Conservation (phyloP, 2,888 invertebrate genomes). For the Drosophila suboccidentalis region DNA sequence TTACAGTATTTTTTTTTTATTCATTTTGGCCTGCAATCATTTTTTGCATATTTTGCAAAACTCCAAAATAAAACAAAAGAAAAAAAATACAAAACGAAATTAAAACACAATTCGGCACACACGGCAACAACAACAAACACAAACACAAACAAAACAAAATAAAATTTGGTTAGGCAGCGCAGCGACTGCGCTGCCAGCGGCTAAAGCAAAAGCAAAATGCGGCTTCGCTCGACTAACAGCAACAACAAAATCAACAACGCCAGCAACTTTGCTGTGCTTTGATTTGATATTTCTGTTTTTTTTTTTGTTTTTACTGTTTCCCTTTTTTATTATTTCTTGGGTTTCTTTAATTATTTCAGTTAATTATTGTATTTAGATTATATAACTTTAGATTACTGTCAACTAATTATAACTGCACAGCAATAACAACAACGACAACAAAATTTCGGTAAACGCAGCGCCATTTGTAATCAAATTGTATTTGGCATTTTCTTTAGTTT, state of each 20-base stretch:
- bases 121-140: slow-evolving; percentile 49
- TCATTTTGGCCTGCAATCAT: slow-evolving; percentile 16
- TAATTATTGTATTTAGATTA: slow-evolving; percentile 48
- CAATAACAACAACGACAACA: slow-evolving; percentile 8
- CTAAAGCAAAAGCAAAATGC: slow-evolving; percentile 22
- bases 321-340: slow-evolving; percentile 18
- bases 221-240: slow-evolving; percentile 5
- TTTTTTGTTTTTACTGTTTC: slow-evolving; percentile 1
- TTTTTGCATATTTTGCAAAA: slow-evolving; percentile 41
- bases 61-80: slow-evolving; percentile 22
- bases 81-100: slow-evolving; percentile 28
- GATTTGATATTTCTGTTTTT: not conserved
- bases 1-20: slow-evolving; percentile 18
- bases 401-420: slow-evolving; percentile 34
- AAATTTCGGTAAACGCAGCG: slow-evolving; percentile 10
- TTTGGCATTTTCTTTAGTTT: slow-evolving; percentile 43
- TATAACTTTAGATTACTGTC: slow-evolving; percentile 45
- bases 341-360: slow-evolving; percentile 32
- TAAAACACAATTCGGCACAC: slow-evolving; percentile 54
- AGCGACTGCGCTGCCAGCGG: slow-evolving; percentile 9
- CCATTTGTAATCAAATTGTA: slow-evolving; percentile 42
- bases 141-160: slow-evolving; percentile 67
- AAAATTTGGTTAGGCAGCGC: slow-evolving; percentile 48
- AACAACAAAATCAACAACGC: slow-evolving; percentile 44
- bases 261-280: slow-evolving; percentile 29